Evolutionary conservation across 2,113 vertebrate genomes (phyloP).

Genomic region (Henicopernis longicauda): DNA sequence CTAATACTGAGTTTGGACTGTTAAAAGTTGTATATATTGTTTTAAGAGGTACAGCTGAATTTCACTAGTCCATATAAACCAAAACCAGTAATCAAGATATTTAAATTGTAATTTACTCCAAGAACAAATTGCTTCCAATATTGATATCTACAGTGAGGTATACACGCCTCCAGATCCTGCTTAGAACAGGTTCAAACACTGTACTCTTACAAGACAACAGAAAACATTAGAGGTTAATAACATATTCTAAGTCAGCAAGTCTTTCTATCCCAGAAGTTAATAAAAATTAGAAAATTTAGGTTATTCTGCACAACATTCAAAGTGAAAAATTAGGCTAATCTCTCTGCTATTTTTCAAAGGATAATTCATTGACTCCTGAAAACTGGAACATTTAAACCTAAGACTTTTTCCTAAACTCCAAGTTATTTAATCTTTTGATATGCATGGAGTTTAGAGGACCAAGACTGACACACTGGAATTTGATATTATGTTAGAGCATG

Average conservation of each 20-base stretch:
- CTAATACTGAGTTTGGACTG: neutral
- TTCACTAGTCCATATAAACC: neutral
- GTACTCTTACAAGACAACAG: neutral
- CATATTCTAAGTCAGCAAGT: neutral
- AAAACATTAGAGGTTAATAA: neutral
- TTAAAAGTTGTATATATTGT: neutral
- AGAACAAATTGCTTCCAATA: neutral
- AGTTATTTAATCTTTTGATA: neutral
- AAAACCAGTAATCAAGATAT: neutral
- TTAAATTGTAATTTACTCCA: neutral
- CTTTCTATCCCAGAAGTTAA: neutral
- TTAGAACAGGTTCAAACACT: neutral
- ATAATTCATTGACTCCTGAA: neutral
- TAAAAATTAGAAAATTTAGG: neutral
- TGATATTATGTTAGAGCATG: fast-evolving
- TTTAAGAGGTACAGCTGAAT: neutral
- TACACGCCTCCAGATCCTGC: neutral
- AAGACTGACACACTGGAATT: neutral
- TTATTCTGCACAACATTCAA: neutral
- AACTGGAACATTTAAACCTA: neutral
- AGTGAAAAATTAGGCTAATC: neutral
- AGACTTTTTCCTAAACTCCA: neutral
- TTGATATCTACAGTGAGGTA: neutral
- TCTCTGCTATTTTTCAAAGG: neutral
- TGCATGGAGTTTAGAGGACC: neutral